Evolutionary conservation across 2,113 vertebrate species (phyloP).

Genomic region (Rhineura floridana): DNA sequence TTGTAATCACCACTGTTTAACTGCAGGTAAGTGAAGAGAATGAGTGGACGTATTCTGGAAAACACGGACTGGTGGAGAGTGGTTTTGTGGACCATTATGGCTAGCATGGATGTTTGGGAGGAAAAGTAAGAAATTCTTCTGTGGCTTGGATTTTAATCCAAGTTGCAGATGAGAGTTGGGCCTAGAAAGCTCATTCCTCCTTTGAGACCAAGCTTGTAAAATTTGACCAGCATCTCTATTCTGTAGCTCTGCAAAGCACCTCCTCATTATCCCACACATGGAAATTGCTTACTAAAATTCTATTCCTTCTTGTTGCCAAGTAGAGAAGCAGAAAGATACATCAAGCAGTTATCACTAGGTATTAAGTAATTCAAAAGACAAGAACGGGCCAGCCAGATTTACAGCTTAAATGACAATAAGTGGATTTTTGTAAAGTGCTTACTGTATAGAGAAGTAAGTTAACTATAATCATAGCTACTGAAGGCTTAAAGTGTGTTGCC

Average conservation of each 20-base stretch:
- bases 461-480: background rate
- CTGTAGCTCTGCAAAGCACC: too few species aligned
- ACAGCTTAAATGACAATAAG: background rate
- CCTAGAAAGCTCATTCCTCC: background rate
- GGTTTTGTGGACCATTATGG: too few species aligned
- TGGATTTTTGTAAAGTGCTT: background rate
- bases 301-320: background rate
- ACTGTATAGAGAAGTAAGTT: background rate
- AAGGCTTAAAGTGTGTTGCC: background rate
- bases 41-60: too few species aligned
- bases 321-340: rapidly evolving
- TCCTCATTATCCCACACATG: background rate
- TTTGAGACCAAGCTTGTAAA: background rate
- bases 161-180: too few species aligned
- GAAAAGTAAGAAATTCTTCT: background rate
- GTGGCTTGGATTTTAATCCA: background rate
- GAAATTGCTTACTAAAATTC: background rate
- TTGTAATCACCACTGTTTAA: too few species aligned
- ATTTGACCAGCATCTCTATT: background rate
- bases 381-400: background rate
- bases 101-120: too few species aligned
- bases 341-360: background rate
- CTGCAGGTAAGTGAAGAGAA: too few species aligned
- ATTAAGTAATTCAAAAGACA: background rate
- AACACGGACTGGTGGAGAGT: too few species aligned